Base-by-base conservation (phyloP, 2,797 vertebrate genomes). In the Phaenicophaeus curvirostris region DNA sequence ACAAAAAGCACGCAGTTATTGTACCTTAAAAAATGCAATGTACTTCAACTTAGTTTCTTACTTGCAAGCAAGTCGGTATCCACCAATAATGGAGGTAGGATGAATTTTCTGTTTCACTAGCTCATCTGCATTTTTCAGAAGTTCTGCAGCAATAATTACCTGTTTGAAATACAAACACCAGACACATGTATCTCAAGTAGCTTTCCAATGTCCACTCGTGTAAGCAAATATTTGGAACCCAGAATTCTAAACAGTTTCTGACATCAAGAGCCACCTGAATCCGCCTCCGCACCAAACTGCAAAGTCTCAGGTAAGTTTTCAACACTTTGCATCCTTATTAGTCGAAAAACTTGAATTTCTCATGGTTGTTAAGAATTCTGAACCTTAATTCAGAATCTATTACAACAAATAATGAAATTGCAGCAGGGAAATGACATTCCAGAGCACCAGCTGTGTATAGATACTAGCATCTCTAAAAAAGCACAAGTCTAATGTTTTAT, bases 21-120 rank as follows among this genome's bases (percentile, higher is more conserved):
- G 54, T 48, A 75, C 28, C 50, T 68, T n/a, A 13, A 77, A 37
- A 61, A 90, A 72, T 11, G 25, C 39, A 93, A 76, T 14, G 35
- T 65, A 41, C 19, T 77, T 74, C 50, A 74, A 69, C 13, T 20
- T 59, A 87, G 30, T 81, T 78, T 88, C 99, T 98, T 98, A 99
- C 99, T 99, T 99, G 99, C 99, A 99, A 89, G 99, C 99, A 96
- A 99, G 98, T 69, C 99, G 98, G 95, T 99, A 99, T 96, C 99
- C 99, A 94, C 99, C 98, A 88, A 99, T 99, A 86, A 99, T 98
- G 35, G 99, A 99, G 2, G 99, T 99, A 91, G 99, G 99, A 91
- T 99, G 99, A 94, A 99, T 99, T 98, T 98, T 99, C 98, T 99
- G 99, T 95, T 99, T 99, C 87, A 99, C 99, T 69, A 99, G 97